Percentiles rank a stretch among this genome's conserved stretches.
Conservation (phyloP, 2,113 vertebrate genomes). For the Arvicanthis niloticus region DNA sequence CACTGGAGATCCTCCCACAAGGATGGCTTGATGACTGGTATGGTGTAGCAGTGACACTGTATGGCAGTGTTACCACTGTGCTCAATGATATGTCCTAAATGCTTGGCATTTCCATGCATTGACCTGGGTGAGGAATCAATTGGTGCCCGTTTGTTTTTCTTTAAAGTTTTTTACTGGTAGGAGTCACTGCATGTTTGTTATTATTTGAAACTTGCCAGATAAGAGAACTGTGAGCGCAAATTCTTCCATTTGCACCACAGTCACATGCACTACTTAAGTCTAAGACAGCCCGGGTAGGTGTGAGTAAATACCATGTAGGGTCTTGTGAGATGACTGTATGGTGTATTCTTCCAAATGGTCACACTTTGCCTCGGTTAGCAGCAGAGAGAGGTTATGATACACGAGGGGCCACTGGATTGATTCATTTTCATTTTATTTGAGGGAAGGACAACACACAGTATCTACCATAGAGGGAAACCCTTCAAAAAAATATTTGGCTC, state of each 20-base stretch:
- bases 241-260: background rate
- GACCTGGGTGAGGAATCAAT: background rate
- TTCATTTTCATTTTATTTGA: slow-evolving; percentile 71
- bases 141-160: background rate
- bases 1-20: slow-evolving; percentile 54
- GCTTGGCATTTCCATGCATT: background rate
- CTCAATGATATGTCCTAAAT: background rate
- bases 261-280: background rate
- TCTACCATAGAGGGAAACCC: slow-evolving; percentile 41
- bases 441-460: slow-evolving; percentile 36
- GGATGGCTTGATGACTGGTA: background rate
- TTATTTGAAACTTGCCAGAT: slow-evolving; percentile 16
- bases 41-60: background rate
- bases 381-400: background rate
- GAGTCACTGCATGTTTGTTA: background rate
- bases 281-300: background rate
- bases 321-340: slow-evolving; percentile 8
- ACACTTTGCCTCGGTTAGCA: background rate
- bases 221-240: background rate
- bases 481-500: slow-evolving; percentile 53
- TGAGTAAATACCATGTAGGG: background rate
- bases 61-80: background rate
- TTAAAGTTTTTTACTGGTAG: slow-evolving; percentile 51
- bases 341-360: background rate
- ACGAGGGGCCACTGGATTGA: background rate